Conservation (phyloP, 1,140 invertebrate species). For the Mylabris phalerata region DNA sequence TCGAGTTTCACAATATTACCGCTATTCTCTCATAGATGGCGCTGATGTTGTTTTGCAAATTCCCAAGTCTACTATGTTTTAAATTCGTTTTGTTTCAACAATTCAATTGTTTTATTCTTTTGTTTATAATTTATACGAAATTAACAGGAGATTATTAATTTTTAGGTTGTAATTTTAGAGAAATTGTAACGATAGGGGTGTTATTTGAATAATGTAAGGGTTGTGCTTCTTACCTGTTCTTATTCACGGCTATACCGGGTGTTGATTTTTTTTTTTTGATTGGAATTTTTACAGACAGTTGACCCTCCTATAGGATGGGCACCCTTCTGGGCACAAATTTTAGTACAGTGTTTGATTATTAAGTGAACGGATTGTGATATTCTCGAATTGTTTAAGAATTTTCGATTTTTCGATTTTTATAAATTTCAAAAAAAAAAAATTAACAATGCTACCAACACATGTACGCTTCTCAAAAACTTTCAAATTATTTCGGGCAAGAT, state of each 20-base stretch:
- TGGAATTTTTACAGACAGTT: slow-evolving; percentile 28
- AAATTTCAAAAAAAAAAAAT: too few relatives aligned
- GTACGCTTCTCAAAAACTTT: background rate
- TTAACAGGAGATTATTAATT: too few relatives aligned
- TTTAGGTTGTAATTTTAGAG: too few relatives aligned
- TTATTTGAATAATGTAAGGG: too few relatives aligned
- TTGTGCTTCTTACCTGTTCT: slow-evolving; percentile 25
- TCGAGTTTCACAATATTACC: background rate
- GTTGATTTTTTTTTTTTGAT: slow-evolving; percentile 22
- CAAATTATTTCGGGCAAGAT: slow-evolving; percentile 7
- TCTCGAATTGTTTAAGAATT: slow-evolving; percentile 19
- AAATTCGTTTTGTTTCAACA: too few relatives aligned
- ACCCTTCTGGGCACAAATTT: slow-evolving; percentile 6
- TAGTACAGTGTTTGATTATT: slow-evolving; percentile 26
- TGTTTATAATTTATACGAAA: too few relatives aligned
- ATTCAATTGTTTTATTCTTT: too few relatives aligned
- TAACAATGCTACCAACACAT: background rate
- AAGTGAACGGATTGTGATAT: slow-evolving; percentile 22
- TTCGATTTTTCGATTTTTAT: background rate
- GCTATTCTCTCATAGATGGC: slow-evolving; percentile 5
- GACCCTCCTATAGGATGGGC: slow-evolving; percentile 16
- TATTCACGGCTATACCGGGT: slow-evolving; percentile 13
- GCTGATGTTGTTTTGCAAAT: background rate
- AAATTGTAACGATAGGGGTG: too few relatives aligned
- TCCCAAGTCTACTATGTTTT: background rate